Base-by-base conservation (phyloP, 1,140 invertebrate species). In the Anastrepha obliqua region DNA sequence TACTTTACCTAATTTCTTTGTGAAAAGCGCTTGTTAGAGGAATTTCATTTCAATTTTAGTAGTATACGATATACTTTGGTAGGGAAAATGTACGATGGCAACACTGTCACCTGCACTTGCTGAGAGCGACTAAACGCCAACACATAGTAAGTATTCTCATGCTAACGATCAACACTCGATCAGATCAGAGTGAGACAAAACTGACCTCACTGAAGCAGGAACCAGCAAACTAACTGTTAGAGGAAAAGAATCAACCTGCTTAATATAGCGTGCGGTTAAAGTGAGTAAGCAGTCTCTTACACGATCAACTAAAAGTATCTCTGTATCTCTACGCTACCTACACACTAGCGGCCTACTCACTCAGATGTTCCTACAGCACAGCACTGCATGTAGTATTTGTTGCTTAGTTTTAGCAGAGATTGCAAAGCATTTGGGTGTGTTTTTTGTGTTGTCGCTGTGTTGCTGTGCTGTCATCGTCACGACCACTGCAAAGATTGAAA, bases 351-450 rank as follows among this genome's bases (percentile, higher is more conserved):
- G n/a, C 17, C 74, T n/a, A 55, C 74, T 17, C 60, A 13, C 8
- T 9, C 60, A 62, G 60, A 55, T 55, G 11, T 55, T 11, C 2
- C 1, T 55, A 47, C 44, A 70, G 70, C 20, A 55, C n/a, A 55
- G 17, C 44, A 15, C 6, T 81, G 3, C 6, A 29, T 67, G 20
- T 29, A 55, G n/a, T 81, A 81, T 81, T 81, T 29, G n/a, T 67
- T 65, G 39, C 62, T 59, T 60, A 89, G 88, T 89, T 88, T 58
- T 51, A 65, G 85, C 85, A 65, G 85, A 85, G 87, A 88, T 89
- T 89, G 90, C 90, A 90, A 89, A 91, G 90, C 89, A 90, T 90
- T 92, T 92, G 90, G 91, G 90, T 91, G 91, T 92, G 90, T 91
- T 91, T 90, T 86, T 81, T 47, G 67, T 6, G 47, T 17, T 81